These are phyloP conservation scores for Glaucidium brasilianum DNA, from an alignment of 2,113 vertebrate genomes.

Conservation along the genomic window DNA sequence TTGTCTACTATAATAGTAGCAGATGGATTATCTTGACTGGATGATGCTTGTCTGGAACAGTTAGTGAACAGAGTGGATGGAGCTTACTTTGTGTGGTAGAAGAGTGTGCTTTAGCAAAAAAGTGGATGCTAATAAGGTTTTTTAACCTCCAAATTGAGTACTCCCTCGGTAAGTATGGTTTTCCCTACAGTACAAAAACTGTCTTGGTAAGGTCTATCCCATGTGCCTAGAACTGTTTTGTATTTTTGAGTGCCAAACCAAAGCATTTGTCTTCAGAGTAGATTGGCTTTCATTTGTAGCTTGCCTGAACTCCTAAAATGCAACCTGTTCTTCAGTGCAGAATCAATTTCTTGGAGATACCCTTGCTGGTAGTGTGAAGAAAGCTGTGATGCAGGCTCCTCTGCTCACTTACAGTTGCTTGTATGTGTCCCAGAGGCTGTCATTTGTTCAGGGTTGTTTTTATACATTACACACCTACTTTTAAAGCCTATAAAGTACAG, in stretches of 20 bases:
- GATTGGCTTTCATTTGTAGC: background rate
- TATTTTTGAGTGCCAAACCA: background rate
- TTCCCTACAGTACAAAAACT: background rate
- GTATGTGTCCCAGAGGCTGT: background rate
- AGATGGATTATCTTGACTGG: background rate
- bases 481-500: background rate
- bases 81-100: background rate
- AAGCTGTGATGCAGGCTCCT: background rate
- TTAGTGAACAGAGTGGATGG: background rate
- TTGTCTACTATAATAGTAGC: background rate
- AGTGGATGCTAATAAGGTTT: background rate
- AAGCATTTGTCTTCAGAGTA: background rate
- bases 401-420: background rate
- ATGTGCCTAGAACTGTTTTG: background rate
- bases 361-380: background rate
- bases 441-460: background rate
- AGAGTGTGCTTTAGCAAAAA: background rate
- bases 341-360: background rate
- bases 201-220: background rate
- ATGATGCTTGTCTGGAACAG: background rate
- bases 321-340: background rate
- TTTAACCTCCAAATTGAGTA: background rate
- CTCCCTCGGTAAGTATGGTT: background rate
- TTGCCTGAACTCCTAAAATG: background rate
- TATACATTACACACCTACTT: background rate